Conservation (phyloP, 35 echinoderm and acorn worm species). For the Acanthaster planci region DNA sequence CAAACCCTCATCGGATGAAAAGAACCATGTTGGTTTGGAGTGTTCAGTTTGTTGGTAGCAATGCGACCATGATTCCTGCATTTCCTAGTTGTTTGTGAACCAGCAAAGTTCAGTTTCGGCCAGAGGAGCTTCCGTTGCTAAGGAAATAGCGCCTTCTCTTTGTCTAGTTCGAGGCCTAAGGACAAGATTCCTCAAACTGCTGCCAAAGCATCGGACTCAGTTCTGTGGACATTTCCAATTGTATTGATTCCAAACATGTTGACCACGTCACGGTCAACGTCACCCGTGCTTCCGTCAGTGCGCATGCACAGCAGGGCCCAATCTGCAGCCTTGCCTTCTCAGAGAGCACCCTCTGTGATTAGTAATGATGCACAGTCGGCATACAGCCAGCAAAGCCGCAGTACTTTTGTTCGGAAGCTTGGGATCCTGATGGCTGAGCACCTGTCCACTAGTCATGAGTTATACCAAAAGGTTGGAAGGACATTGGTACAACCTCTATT, state of each 20-base stretch:
- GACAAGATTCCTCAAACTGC: neutral
- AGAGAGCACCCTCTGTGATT: neutral
- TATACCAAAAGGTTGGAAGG: conserved; percentile 3
- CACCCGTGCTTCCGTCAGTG: neutral
- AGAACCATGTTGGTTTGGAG: too few species aligned
- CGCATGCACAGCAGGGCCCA: neutral
- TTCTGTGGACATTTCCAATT: neutral
- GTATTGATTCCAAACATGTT: neutral
- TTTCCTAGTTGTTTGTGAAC: too few species aligned
- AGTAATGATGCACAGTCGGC: neutral
- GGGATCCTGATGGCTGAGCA: conserved; percentile 12
- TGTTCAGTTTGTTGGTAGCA: too few species aligned
- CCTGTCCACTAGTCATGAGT: neutral
- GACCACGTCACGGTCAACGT: neutral
- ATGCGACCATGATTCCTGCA: too few species aligned
- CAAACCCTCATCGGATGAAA: neutral
- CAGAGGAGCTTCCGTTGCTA: too few species aligned
- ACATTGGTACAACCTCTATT: neutral
- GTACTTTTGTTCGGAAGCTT: neutral
- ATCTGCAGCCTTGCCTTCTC: neutral
- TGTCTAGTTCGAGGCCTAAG: too few species aligned
- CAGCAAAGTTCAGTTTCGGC: too few species aligned
- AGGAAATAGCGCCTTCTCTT: too few species aligned
- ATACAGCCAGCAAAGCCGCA: neutral
- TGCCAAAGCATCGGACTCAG: neutral